phyloP scores from a whole-genome alignment of 37 sponge, comb jelly and placozoan species.

The Trichoplax adhaerens region DNA sequence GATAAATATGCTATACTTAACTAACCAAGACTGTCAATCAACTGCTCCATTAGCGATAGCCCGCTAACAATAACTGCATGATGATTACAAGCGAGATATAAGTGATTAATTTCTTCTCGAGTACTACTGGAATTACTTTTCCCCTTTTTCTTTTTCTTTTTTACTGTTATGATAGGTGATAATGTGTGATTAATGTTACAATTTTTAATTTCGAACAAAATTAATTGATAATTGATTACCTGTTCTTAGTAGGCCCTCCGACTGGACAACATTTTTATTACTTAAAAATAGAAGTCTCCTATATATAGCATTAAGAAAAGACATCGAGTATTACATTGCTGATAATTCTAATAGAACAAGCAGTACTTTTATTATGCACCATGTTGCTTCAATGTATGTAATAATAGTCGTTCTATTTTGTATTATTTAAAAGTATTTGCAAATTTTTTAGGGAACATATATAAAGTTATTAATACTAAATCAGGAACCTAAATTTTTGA shows the following conservation, averaged over 20 bases:
- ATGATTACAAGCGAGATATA: background rate
- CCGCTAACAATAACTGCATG: conserved; percentile 5
- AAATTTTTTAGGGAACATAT: too few species aligned
- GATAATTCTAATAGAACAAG: too few species aligned
- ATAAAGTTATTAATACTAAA: too few species aligned
- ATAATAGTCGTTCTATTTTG: too few species aligned
- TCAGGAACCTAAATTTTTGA: conserved; percentile 7
- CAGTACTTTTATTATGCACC: too few species aligned
- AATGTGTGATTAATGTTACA: background rate
- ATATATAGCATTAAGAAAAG: background rate
- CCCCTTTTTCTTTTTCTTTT: background rate
- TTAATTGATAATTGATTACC: conserved; percentile 18
- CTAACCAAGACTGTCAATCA: too few species aligned
- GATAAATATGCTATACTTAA: too few species aligned
- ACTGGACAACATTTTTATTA: conserved; percentile 36
- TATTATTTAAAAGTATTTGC: too few species aligned
- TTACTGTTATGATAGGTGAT: background rate
- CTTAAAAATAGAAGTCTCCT: conserved; percentile 50
- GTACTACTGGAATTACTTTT: too few species aligned
- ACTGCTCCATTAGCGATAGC: background rate
- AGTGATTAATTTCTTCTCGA: background rate
- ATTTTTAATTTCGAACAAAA: background rate
- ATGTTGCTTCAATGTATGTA: too few species aligned
- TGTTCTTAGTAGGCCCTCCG: conserved; percentile 36
- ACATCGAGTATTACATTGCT: too few species aligned